Percentiles rank a stretch among this genome's conserved stretches.
Conservation (phyloP, 2,888 invertebrate species). For the Oligia latruncula region DNA sequence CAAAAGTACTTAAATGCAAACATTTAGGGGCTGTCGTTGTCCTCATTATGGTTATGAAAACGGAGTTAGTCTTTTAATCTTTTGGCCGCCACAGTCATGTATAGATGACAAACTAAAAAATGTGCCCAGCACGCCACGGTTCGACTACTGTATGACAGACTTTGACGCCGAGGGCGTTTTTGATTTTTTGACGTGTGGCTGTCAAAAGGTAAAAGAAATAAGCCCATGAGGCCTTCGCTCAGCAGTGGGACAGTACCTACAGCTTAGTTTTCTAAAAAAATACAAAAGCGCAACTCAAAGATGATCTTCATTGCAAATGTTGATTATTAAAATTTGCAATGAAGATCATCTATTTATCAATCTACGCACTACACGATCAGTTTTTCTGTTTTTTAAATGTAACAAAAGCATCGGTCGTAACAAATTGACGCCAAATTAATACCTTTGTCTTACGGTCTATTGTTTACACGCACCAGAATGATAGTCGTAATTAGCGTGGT, state of each 20-base stretch:
- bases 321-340: not conserved
- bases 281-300: not conserved
- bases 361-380: not conserved
- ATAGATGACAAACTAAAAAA: too few species aligned
- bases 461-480: conserved; percentile 77
- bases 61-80: not conserved
- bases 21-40: not conserved
- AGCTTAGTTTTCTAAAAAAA: not conserved
- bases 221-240: too few species aligned
- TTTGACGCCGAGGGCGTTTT: too few species aligned
- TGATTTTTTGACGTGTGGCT: too few species aligned
- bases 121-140: too few species aligned
- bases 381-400: not conserved
- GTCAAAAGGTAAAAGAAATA: not conserved
- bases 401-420: not conserved
- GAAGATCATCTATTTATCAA: not conserved
- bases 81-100: too few species aligned
- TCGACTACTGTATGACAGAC: too few species aligned
- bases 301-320: too few species aligned
- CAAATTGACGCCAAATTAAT: not conserved
- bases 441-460: not conserved
- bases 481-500: conserved; percentile 87
- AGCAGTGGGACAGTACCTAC: too few species aligned
- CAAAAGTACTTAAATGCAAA: not conserved
- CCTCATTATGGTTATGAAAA: not conserved